phyloP scores from a whole-genome alignment of 2,888 invertebrate species.

The Drosophila anomalata region DNA sequence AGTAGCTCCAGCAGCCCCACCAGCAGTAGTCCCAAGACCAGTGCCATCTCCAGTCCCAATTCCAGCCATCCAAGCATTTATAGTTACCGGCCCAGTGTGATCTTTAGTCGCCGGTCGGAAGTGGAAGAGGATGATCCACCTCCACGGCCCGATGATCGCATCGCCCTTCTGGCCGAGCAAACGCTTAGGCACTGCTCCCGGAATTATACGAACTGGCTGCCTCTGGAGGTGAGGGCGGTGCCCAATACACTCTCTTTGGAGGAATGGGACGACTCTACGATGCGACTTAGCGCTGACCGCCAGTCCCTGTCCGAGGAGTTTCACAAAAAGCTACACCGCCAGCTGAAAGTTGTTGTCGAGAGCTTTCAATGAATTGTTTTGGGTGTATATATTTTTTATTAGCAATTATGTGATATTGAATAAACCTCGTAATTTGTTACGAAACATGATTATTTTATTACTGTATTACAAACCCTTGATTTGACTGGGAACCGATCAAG shows the following conservation, averaged over 20 bases:
- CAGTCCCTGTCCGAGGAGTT: slow-evolving; percentile 35
- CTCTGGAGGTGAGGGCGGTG: not conserved
- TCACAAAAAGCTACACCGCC: slow-evolving; percentile 34
- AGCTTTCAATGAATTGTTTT: slow-evolving; percentile 36
- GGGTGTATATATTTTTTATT: slow-evolving; percentile 47
- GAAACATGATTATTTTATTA: no score
- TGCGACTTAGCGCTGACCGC: slow-evolving; percentile 4
- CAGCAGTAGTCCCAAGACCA: slow-evolving; percentile 18
- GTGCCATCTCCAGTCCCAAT: slow-evolving; percentile 8
- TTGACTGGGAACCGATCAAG: no score
- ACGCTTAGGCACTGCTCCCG: slow-evolving; percentile 32
- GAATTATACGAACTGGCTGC: slow-evolving; percentile 1
- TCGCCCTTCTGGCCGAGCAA: slow-evolving; percentile 48
- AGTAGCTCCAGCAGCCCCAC: slow-evolving; percentile 9
- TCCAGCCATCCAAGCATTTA: slow-evolving; percentile 10
- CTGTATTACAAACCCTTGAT: no score
- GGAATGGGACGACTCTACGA: not conserved
- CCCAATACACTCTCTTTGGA: slow-evolving; percentile 2
- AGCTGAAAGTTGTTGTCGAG: slow-evolving; percentile 36
- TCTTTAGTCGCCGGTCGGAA: slow-evolving; percentile 51
- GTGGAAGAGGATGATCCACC: slow-evolving; percentile 2
- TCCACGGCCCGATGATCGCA: slow-evolving; percentile 26
- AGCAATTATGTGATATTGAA: slow-evolving; percentile 19
- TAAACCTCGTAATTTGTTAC: slow-evolving; percentile 30
- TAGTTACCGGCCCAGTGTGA: slow-evolving; percentile 50